A percentile compares a stretch with the other conserved stretches of the same genome.
phyloP scores from a whole-genome alignment of 2,888 invertebrate species.

The Holacanthella duospinosa region DNA sequence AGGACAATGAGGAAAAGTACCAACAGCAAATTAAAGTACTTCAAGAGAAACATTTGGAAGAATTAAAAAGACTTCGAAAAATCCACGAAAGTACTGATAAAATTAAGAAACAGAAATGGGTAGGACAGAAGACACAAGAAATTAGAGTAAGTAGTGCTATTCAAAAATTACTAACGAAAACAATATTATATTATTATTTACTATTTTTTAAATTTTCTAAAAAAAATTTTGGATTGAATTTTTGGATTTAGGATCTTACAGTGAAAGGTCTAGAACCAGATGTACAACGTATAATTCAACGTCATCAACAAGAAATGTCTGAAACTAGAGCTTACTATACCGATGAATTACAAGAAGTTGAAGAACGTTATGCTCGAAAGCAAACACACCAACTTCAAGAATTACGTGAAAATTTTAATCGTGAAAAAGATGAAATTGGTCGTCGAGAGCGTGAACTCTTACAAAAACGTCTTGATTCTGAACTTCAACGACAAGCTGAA shows the following conservation, averaged over 20 bases:
- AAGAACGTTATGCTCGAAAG: constrained; percentile 51
- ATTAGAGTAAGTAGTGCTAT: constrained; percentile 53
- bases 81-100: constrained; percentile 68
- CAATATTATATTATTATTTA: neutral
- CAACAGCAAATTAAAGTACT: constrained; percentile 55
- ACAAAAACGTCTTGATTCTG: constrained; percentile 20
- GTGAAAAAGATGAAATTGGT: constrained; percentile 52
- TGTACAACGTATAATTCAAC: constrained; percentile 62
- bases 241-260: constrained; percentile 55
- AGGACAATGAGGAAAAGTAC: constrained; percentile 56
- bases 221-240: neutral
- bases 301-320: constrained; percentile 57
- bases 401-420: constrained; percentile 51
- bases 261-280: constrained; percentile 80
- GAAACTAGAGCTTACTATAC: constrained; percentile 58
- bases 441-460: constrained; percentile 24
- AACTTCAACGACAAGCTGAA: constrained; percentile 22
- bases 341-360: constrained; percentile 55
- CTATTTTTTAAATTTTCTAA: neutral
- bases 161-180: constrained; percentile 7
- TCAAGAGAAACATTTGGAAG: constrained; percentile 64
- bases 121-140: constrained; percentile 70
- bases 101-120: constrained; percentile 63
- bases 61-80: constrained; percentile 62
- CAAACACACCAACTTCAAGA: constrained; percentile 53